These are phyloP conservation scores for Tipula lateralis DNA, from an alignment of 2,888 invertebrate species.

Conservation along the genomic window DNA sequence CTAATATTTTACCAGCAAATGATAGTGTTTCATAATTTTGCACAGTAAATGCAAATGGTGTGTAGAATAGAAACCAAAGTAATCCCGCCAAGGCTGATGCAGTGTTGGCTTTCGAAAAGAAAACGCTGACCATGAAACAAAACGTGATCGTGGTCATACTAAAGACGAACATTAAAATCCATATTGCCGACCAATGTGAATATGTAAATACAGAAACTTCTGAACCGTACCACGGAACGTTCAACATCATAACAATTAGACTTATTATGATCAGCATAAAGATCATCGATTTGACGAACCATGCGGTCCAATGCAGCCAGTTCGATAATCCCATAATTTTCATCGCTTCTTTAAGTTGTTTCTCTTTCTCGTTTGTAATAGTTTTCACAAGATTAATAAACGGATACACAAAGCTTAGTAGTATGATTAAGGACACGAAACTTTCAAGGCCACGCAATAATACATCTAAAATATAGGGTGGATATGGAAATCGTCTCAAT, in stretches of 20 bases:
- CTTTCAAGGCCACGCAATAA: conserved; percentile 60
- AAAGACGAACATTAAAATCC: conserved; percentile 69
- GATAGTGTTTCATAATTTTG: conserved; percentile 62
- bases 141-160: conserved; percentile 66
- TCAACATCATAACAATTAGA: conserved; percentile 54
- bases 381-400: conserved; percentile 69
- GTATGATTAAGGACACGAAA: conserved; percentile 64
- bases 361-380: conserved; percentile 59
- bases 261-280: conserved; percentile 59
- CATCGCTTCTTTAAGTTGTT: conserved; percentile 74
- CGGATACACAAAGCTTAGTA: conserved; percentile 76
- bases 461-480: conserved; percentile 60
- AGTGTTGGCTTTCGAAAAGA: conserved; percentile 76
- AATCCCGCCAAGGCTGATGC: conserved; percentile 72
- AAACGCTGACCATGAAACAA: conserved; percentile 72
- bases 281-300: conserved; percentile 74
- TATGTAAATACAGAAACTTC: conserved; percentile 61
- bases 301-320: conserved; percentile 81
- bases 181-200: conserved; percentile 60
- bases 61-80: conserved; percentile 68
- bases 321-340: conserved; percentile 84
- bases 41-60: conserved; percentile 65
- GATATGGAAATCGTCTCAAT: conserved; percentile 65
- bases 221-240: conserved; percentile 48
- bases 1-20: conserved; percentile 55